Base-by-base conservation (phyloP, 2,797 vertebrate genomes). In the Delichon dasypus region DNA sequence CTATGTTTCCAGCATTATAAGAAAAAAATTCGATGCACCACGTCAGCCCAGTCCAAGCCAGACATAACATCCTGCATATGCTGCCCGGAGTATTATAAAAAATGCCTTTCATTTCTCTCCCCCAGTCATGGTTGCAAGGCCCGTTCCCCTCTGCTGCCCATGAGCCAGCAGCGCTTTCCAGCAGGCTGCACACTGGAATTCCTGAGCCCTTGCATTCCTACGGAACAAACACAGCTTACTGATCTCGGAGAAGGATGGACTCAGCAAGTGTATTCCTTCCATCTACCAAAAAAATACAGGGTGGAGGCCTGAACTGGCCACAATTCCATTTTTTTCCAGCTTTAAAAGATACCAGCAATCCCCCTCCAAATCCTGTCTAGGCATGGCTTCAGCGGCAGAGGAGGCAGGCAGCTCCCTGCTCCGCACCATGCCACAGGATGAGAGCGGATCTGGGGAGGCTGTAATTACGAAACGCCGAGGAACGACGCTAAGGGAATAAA, bases 31-130 rank as follows among this genome's bases (percentile, higher is more conserved):
- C 5, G 11, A 88, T 55, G 95, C 88, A 95, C 95, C 95, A 96
- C 92, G 88, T 97, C 94, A 96, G 92, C 91, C 85, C 85, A 29
- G 89, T 44, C 66, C 85, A 76, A 95, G 94, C 94, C 94, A 97
- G 95, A 96, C 95, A 93, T 94, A 97, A 96, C 95, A 96, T 96
- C 95, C 95, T 96, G 95, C 16, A 0, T 77, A 26, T 9, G 54
- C 80, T 95, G 96, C 89, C 80, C 92, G 87, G 67, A 60, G 68
- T 92, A 85, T 89, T 96, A 85, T 47, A 95, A 95, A 89, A 95
- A 95, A 94, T 93, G 92, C 91, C 88, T 97, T 93, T 91, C 85
- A 86, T 95, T 94, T 91, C 94, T 91, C 51, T 75, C 62, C 72
- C 34, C 19, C 81, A 92, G 88, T 86, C 80, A 51, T 38, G 9